Conservation (phyloP, 1,140 invertebrate species). For the Macrosteles quadrilineatus region DNA sequence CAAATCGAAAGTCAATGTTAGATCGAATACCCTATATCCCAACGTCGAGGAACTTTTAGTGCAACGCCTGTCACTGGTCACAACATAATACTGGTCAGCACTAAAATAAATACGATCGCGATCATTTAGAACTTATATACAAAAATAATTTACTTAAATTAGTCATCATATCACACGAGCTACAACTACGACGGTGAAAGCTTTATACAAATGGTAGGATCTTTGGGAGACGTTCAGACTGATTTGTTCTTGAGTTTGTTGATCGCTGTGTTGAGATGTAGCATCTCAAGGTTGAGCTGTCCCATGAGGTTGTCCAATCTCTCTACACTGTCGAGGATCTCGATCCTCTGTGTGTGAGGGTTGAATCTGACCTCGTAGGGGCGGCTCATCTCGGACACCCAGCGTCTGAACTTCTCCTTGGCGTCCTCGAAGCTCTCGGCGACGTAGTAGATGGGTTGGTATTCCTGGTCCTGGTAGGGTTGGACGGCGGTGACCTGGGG, state of each 20-base stretch:
- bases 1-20: neutral
- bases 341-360: constrained; percentile 92
- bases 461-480: constrained; percentile 90
- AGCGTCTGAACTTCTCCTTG: constrained; percentile 93
- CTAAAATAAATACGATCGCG: too few species aligned
- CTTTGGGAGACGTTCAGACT: constrained; percentile 48
- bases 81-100: neutral
- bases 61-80: constrained; percentile 2
- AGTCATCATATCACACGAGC: neutral
- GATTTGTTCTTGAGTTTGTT: constrained; percentile 69
- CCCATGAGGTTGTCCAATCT: constrained; percentile 77
- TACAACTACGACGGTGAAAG: constrained; percentile 22
- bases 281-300: constrained; percentile 80
- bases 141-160: constrained; percentile 29
- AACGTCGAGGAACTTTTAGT: constrained; percentile 31
- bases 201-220: constrained; percentile 27
- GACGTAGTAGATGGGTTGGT: constrained; percentile 94
- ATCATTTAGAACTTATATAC: constrained; percentile 25
- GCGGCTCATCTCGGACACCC: constrained; percentile 82
- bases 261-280: constrained; percentile 80
- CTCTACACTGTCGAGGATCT: constrained; percentile 87
- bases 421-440: constrained; percentile 97
- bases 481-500: constrained; percentile 85
- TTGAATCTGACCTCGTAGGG: constrained; percentile 97
- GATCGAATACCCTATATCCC: constrained; percentile 32